Evolutionary conservation across 2,888 invertebrate genomes (phyloP), one percentile per base, ranked within the genome.

Genomic region (Perizoma flavofasciatum): DNA sequence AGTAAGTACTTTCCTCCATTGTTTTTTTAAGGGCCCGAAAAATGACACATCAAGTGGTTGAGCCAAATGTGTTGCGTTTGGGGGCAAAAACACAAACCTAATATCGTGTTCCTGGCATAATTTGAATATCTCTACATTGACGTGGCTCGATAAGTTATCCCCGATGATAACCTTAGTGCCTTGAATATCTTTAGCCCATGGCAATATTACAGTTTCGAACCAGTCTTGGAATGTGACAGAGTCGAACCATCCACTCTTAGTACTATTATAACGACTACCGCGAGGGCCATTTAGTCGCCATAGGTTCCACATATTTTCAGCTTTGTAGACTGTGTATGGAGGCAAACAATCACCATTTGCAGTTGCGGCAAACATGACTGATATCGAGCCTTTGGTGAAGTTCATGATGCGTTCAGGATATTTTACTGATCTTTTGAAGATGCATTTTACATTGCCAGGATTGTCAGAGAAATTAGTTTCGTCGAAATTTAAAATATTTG

Each of bases 61-160:
- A 5, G 49, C 5, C 32, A 49, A 49, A 37, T 49, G 49, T n/a
- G 49, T 37, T 4, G 49, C 8, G 49, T 49, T 49, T 37, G 49
- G 49, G 11, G 35, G 35, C 35, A 35, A 35, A 46, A 54, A 54
- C 40, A 54, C 54, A 47, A 54, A 54, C 40, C 35, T 54, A 8
- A 54, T 54, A 32, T 54, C 40, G 35, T 54, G 39, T 47, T 54
- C 46, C 35, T 54, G 40, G 40, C 54, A 54, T 10, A 35, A 8
- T 47, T 54, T 7, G 32, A 54, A 46, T 44, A 60, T 6, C 35
- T 58, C 39, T 10, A 63, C 9, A 40, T 59, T 62, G 39, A 68
- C 35, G 32, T 68, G 66, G 8, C 61, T 61, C 11, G 63, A 62
- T 43, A 68, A 54, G 44, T 68, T 68, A 52, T 67, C 66, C 34